Base-by-base conservation (phyloP, 2,113 vertebrate species). In the Callipepla squamata region DNA sequence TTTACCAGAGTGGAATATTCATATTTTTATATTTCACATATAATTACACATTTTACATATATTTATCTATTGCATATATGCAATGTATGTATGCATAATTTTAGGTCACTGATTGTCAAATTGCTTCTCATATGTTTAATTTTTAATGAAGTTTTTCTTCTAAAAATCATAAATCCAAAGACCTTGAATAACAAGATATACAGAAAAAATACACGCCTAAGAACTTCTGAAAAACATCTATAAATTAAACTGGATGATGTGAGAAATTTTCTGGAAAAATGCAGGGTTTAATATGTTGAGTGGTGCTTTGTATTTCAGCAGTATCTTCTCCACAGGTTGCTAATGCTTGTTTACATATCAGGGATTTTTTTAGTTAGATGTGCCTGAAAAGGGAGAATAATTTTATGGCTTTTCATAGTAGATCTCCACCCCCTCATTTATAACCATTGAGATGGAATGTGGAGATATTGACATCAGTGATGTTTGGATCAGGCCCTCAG, bases 381-480 rank as follows among this genome's bases (percentile, higher is more conserved):
- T 63, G 65, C 47, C 79, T 80, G n/a, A 80, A 91, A 92, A 80
- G 9, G 50, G 22, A 87, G 59, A 87, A 85, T 50, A 87, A 68
- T 82, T 91, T 89, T 74, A 68, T 55, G 42, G 25, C 50, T 85
- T 86, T 82, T 21, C 59, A 61, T 26, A 61, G 68, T 42, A 94
- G 72, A 90, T 69, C 61, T 88, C 68, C 85, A 80, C 85, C 34
- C 82, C 82, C 57, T 87, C 87, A 61, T 83, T 82, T 92, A n/a
- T 73, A 83, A 36, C 57, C 38, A 36, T 80, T 89, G 81, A 93
- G 87, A 87, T 85, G 85, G 85, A 95, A 96, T 87, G 85, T 90
- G 61, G 65, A 87, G 89, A 87, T 94, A 85, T 5, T 91, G 63
- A 91, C 45, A 93, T 84, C 51, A 61, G 53, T 82, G 73, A 85